Conservation (phyloP, 2,797 vertebrate species). For the Sebastes paucispinis region DNA sequence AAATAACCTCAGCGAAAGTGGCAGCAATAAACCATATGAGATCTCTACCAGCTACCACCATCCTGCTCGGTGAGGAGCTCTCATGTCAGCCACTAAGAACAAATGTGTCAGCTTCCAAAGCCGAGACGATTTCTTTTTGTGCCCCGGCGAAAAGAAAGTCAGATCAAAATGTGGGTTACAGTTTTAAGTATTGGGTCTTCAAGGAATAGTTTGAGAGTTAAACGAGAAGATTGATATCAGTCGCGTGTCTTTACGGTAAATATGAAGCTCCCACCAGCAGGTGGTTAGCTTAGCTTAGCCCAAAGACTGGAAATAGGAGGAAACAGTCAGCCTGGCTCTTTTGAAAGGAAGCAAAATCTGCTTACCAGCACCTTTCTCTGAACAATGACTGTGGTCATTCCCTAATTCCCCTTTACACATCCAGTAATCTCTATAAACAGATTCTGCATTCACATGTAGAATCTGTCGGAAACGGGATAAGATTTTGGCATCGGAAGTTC, state of each 20-base stretch:
- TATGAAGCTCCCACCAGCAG: not conserved
- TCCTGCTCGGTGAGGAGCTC: slow-evolving; percentile 63
- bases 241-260: not conserved
- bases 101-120: slow-evolving; percentile 58
- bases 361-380: not conserved
- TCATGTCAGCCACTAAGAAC: slow-evolving; percentile 57
- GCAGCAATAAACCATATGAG: slow-evolving; percentile 80
- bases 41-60: slow-evolving; percentile 65
- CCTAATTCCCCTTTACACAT: not conserved
- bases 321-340: not conserved
- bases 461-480: too few relatives aligned
- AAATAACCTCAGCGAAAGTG: slow-evolving; percentile 80
- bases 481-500: too few relatives aligned
- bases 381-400: not conserved
- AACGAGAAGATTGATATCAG: not conserved
- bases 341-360: not conserved
- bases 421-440: too few relatives aligned
- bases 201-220: not conserved
- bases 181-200: not conserved
- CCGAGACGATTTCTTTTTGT: slow-evolving; percentile 46
- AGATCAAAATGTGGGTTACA: slow-evolving; percentile 5
- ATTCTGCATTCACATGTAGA: too few relatives aligned
- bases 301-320: not conserved
- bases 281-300: not conserved
- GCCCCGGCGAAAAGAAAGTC: not conserved